These are phyloP conservation scores for Pseudachorutes palmiensis DNA, from an alignment of 1,140 invertebrate species.

Conservation along the genomic window DNA sequence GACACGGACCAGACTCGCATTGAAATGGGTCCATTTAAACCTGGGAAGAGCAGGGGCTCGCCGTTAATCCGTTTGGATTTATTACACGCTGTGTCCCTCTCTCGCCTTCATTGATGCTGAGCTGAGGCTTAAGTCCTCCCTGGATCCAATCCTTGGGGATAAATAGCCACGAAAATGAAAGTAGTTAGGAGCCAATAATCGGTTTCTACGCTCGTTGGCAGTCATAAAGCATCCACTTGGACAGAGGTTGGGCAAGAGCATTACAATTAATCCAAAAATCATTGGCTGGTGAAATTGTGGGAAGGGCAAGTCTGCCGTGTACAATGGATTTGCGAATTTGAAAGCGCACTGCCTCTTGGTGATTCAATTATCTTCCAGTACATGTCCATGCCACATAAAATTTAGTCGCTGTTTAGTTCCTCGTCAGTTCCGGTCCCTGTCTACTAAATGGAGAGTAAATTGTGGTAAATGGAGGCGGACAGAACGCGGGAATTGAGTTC, in stretches of 20 bases:
- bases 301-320: too few relatives aligned
- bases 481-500: conserved; percentile 12
- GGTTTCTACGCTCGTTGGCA: conserved; percentile 22
- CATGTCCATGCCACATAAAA: too few relatives aligned
- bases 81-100: conserved; percentile 21
- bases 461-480: too few relatives aligned
- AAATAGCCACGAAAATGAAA: conserved; percentile 34
- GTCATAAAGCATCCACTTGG: conserved; percentile 24
- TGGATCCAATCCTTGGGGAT: conserved; percentile 31
- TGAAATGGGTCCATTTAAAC: conserved; percentile 32
- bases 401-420: too few relatives aligned
- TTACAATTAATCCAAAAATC: conserved; percentile 23
- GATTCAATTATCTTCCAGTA: too few relatives aligned
- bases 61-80: conserved; percentile 34
- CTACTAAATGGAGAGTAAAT: too few relatives aligned
- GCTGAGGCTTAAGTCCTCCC: conserved; percentile 13
- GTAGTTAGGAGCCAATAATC: conserved; percentile 33
- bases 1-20: conserved; percentile 35
- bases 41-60: conserved; percentile 10
- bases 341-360: too few relatives aligned
- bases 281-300: too few relatives aligned
- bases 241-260: conserved; percentile 15
- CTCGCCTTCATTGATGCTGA: conserved; percentile 14
- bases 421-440: too few relatives aligned
- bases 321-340: too few relatives aligned